Base-by-base conservation (phyloP, 1,140 invertebrate genomes). In the Nasonia giraulti region DNA sequence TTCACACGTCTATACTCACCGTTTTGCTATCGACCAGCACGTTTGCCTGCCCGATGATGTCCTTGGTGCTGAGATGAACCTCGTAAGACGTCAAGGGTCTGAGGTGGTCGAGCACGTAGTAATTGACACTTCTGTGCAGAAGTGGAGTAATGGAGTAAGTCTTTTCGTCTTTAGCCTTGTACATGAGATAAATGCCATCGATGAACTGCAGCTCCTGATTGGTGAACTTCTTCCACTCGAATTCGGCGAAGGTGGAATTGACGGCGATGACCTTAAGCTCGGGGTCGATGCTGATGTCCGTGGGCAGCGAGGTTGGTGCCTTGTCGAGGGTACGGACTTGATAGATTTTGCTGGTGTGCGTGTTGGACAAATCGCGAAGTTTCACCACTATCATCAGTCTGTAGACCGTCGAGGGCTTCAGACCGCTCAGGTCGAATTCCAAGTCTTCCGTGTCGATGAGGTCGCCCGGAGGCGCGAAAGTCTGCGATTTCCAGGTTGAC, bases 401-500 rank as follows among this genome's bases (percentile, higher is more conserved):
- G 89, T 98, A 98, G 37, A 95, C 94, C 0, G 97, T 97, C 73
- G 96, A 95, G 0, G 97, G 95, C 88, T 96, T 94, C n/a, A 98
- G 91, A 33, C 94, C 95, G 14, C 95, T 94, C 23, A 98, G 89
- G 87, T 97, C 95, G 90, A 98, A 97, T 89, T 98, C 97, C 82
- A 98, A 92, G 81, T 97, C 96, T 12, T 96, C 95, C 7, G 96
- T 97, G 4, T 96, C 96, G 78, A 98, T 96, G 0, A 98, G 89
- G 90, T 96, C 97, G 86, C 96, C 95, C 23, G 95, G 96, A n/a
- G 96, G 96, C 0, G 97, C 96, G 89, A 98, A 97, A 17, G 97
- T 95, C 94, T 98, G 96, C 0, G 95, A 94, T 77, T 96, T 95
- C 97, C 97, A 98, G 2, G 94, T 94, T 12, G 94, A 93, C 5